Evolutionary conservation across 2,888 invertebrate species (phyloP).

Genomic region (Rotaria magnacalcarata): DNA sequence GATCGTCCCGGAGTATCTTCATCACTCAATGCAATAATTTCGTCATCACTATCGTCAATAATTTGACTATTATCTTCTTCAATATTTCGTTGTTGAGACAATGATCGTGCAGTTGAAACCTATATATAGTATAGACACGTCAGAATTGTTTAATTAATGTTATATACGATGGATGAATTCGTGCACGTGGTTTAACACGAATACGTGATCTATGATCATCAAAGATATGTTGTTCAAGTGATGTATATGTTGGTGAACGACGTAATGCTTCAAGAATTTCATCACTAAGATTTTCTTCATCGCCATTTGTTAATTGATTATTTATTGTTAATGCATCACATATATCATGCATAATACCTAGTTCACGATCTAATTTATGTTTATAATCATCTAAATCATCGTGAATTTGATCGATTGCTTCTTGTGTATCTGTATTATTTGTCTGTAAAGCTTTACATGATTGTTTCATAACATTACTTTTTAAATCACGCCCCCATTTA

Average conservation of each 20-base stretch:
- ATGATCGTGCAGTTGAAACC: neutral
- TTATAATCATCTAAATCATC: slow-evolving; percentile 25
- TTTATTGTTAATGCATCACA: neutral
- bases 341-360: neutral
- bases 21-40: neutral
- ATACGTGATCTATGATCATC: neutral
- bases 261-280: slow-evolving; percentile 8
- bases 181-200: neutral
- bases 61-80: neutral
- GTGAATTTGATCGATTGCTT: slow-evolving; percentile 8
- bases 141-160: neutral
- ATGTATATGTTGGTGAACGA: slow-evolving; percentile 20
- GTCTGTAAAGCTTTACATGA: slow-evolving; percentile 1
- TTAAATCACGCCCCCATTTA: slow-evolving; percentile 1
- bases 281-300: neutral
- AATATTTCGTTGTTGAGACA: neutral
- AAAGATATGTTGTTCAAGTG: neutral
- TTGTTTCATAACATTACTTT: neutral
- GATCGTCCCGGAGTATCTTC: neutral
- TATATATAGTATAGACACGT: neutral
- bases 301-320: neutral
- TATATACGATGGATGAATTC: neutral
- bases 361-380: slow-evolving; percentile 17
- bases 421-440: neutral
- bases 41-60: neutral